Evolutionary conservation across 2,888 invertebrate genomes (phyloP).

Genomic region (Rhodophaea formosa): DNA sequence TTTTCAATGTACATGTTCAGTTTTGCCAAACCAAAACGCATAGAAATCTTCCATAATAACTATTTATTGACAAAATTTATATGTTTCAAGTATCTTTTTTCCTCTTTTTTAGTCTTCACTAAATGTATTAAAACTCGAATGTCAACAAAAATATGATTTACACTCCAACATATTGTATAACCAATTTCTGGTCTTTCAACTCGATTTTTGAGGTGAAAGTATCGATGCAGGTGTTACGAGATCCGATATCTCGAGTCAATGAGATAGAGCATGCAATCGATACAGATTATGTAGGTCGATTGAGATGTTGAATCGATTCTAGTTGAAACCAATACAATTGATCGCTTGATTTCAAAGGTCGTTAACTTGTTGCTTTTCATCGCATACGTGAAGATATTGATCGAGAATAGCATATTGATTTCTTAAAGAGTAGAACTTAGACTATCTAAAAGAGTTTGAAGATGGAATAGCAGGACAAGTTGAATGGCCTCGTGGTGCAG

Average conservation of each 20-base stretch:
- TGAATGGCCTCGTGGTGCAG: too few relatives aligned
- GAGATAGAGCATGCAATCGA: slow-evolving; percentile 61
- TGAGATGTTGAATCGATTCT: slow-evolving; percentile 28
- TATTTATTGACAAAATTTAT: too few relatives aligned
- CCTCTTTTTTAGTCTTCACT: too few relatives aligned
- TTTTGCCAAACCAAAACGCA: too few relatives aligned
- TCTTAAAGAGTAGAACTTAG: too few relatives aligned
- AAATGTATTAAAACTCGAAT: not conserved
- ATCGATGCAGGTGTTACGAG: slow-evolving; percentile 54
- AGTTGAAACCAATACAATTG: slow-evolving; percentile 16
- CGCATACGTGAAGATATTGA: too few relatives aligned
- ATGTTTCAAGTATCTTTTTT: too few relatives aligned
- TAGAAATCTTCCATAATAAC: too few relatives aligned
- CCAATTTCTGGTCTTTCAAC: slow-evolving; percentile 54
- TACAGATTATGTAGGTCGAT: slow-evolving; percentile 41
- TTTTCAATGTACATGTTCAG: too few relatives aligned
- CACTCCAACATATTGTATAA: slow-evolving; percentile 46
- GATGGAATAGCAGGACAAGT: too few relatives aligned
- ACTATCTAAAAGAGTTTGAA: too few relatives aligned
- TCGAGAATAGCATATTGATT: too few relatives aligned
- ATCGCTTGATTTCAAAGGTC: slow-evolving; percentile 3
- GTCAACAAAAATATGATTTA: not conserved
- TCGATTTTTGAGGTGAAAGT: slow-evolving; percentile 70
- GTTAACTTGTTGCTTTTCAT: not conserved
- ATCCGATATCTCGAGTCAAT: slow-evolving; percentile 49